Evolutionary conservation across 2,888 invertebrate species (phyloP).

Genomic region (Elysia crispata): DNA sequence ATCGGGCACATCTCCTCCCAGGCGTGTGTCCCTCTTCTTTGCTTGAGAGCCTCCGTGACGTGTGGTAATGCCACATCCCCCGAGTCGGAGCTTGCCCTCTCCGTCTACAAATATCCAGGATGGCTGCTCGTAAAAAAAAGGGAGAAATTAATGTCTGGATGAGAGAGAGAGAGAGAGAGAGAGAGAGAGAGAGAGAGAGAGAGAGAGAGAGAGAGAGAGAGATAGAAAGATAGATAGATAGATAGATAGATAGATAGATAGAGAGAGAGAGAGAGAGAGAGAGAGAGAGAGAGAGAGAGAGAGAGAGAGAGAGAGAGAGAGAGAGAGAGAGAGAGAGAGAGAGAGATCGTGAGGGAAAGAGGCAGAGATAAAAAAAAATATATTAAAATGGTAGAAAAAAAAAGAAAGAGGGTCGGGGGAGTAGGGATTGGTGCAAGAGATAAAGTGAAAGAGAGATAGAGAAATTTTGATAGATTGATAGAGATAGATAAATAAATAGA

Average conservation of each 20-base stretch:
- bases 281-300: not conserved
- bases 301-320: not conserved
- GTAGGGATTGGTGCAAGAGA: not conserved
- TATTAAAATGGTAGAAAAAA: too few species aligned
- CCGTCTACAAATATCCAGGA: conserved; percentile 68
- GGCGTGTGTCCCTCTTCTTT: too few species aligned
- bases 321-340: not conserved
- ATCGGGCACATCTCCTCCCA: too few species aligned
- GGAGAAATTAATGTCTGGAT: not conserved
- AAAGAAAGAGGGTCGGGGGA: too few species aligned
- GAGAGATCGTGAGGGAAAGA: too few species aligned
- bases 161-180: conserved; percentile 9
- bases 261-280: not conserved
- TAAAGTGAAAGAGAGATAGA: not conserved
- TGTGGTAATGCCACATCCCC: conserved; percentile 54
- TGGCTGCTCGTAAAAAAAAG: conserved; percentile 56
- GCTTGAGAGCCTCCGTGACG: not conserved
- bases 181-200: conserved; percentile 33
- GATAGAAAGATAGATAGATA: too few species aligned
- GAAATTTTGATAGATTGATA: too few species aligned
- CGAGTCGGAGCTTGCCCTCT: conserved; percentile 64
- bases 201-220: conserved; percentile 38
- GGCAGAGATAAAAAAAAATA: too few species aligned
- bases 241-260: too few species aligned
- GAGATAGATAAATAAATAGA: too few species aligned